Evolutionary conservation across 2,113 vertebrate species (phyloP).

Genomic region (Tamias sibiricus): DNA sequence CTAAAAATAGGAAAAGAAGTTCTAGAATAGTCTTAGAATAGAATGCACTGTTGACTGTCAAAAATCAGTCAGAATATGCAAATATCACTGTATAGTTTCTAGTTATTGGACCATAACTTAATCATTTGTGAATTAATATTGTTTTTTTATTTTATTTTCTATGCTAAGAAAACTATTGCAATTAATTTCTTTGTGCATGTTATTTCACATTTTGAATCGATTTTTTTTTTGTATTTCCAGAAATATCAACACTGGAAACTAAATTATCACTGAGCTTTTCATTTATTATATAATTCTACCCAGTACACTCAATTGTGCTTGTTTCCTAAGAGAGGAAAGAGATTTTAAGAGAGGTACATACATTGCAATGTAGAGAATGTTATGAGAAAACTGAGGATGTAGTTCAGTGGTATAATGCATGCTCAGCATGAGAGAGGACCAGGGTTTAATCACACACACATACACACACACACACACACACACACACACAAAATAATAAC

Average conservation of each 20-base stretch:
- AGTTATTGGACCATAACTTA: background rate
- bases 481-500: background rate
- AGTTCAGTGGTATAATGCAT: background rate
- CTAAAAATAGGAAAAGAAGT: background rate
- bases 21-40: background rate
- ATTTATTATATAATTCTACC: background rate
- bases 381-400: too few species aligned
- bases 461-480: too few species aligned
- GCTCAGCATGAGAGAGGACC: background rate
- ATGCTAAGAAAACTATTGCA: background rate
- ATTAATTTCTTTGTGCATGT: background rate
- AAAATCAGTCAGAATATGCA: background rate
- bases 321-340: background rate
- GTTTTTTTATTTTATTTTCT: background rate
- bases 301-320: accelerated
- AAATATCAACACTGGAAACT: background rate
- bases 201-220: background rate
- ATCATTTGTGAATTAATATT: background rate
- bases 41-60: background rate
- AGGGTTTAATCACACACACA: background rate
- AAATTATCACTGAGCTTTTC: background rate
- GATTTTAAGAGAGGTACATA: background rate
- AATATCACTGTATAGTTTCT: background rate
- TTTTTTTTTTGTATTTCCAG: background rate
- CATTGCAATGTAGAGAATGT: background rate